Conservation (phyloP, 2,113 vertebrate species). For the Astur gentilis region DNA sequence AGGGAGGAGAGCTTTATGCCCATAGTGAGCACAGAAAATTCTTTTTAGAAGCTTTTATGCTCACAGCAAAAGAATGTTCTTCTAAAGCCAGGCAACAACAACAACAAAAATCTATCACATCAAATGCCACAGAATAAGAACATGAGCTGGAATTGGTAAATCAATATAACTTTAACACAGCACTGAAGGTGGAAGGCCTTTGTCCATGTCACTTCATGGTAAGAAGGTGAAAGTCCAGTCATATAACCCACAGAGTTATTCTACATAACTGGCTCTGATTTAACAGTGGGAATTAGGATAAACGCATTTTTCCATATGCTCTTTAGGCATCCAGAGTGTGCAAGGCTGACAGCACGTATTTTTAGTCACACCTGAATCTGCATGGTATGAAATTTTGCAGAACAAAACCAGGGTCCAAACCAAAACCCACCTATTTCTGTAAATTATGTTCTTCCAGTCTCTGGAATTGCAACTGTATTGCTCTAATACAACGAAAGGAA, state of each 20-base stretch:
- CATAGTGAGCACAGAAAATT: background rate
- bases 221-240: constrained; percentile 17
- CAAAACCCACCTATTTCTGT: background rate
- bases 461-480: background rate
- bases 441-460: background rate
- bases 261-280: background rate
- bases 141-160: background rate
- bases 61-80: background rate
- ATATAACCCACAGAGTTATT: background rate
- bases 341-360: background rate
- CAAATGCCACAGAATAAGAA: background rate
- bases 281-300: background rate
- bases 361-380: background rate
- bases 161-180: background rate
- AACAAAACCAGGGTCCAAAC: background rate
- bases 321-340: background rate
- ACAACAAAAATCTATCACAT: background rate
- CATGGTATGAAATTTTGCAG: background rate
- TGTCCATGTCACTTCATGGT: background rate
- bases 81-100: background rate
- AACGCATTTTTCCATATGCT: background rate
- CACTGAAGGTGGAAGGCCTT: background rate
- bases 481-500: background rate
- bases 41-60: background rate
- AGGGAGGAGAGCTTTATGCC: background rate